Evolutionary conservation across 2,888 invertebrate species (phyloP).

Genomic region (Macaria liturata): DNA sequence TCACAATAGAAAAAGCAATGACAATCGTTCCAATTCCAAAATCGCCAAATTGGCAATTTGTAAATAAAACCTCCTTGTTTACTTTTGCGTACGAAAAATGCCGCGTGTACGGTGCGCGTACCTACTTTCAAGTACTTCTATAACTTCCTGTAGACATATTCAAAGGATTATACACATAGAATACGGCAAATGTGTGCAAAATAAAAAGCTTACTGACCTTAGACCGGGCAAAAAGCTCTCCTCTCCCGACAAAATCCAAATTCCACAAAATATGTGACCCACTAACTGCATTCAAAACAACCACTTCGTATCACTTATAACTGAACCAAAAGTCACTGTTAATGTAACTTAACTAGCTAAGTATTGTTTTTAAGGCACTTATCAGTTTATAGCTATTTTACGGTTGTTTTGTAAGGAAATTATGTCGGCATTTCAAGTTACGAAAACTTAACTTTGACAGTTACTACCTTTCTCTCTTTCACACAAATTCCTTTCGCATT

Average conservation of each 20-base stretch:
- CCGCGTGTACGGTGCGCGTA: conserved; percentile 45
- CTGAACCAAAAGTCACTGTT: conserved; percentile 16
- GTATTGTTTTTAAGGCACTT: conserved; percentile 32
- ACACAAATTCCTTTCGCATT: conserved; percentile 13
- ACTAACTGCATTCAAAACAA: conserved; percentile 38
- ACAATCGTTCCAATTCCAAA: conserved; percentile 2
- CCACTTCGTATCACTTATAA: conserved; percentile 31
- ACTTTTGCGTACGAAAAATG: conserved; percentile 47
- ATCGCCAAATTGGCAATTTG: conserved; percentile 13
- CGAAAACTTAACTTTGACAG: conserved; percentile 35
- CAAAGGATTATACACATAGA: not conserved
- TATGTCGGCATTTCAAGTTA: conserved; percentile 36
- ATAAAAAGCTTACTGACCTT: conserved; percentile 30
- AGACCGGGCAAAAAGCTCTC: conserved; percentile 27
- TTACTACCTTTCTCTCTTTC: conserved; percentile 22
- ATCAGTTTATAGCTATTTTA: conserved; percentile 23
- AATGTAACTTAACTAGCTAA: conserved; percentile 29
- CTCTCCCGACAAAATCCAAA: conserved; percentile 38
- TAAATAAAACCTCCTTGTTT: conserved; percentile 43
- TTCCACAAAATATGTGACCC: conserved; percentile 31
- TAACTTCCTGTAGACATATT: conserved; percentile 13
- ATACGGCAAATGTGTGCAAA: conserved; percentile 3
- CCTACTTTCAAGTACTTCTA: conserved; percentile 40
- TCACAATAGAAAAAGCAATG: not conserved
- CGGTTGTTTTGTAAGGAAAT: conserved; percentile 14